These are phyloP conservation scores for Tragelaphus eurycerus DNA, from an alignment of 2,797 vertebrate species.

Conservation along the genomic window DNA sequence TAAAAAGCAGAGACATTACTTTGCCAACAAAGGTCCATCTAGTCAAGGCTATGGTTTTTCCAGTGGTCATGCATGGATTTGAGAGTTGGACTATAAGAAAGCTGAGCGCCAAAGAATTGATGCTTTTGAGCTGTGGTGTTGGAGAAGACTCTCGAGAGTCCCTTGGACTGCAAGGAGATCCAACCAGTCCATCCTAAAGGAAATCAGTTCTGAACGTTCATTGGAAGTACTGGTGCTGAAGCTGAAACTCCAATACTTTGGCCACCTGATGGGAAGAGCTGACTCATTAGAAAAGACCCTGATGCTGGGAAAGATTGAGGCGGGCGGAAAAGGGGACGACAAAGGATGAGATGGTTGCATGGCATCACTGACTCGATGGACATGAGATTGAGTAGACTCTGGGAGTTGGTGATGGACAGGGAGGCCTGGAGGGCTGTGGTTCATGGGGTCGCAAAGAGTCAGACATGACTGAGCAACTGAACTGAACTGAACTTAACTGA, in stretches of 20 bases:
- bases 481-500: not conserved
- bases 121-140: not conserved
- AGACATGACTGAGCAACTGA: not conserved
- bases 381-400: not conserved
- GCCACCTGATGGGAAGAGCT: not conserved
- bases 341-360: not conserved
- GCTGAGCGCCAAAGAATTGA: fast-evolving
- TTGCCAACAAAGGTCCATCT: not conserved
- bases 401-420: not conserved
- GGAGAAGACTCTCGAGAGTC: not conserved
- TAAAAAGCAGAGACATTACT: not conserved
- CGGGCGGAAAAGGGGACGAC: fast-evolving
- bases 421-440: not conserved
- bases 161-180: not conserved
- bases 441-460: not conserved
- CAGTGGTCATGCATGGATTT: not conserved
- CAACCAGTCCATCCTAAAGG: not conserved
- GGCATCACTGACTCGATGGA: not conserved
- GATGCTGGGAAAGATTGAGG: not conserved
- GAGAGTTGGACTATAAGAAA: not conserved
- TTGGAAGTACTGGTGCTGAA: not conserved
- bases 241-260: not conserved
- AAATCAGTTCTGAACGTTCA: not conserved
- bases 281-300: not conserved
- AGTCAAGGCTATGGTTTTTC: not conserved